Evolutionary conservation across 2,113 vertebrate genomes (phyloP), one percentile per base, ranked within the genome.

Genomic region (Bettongia penicillata): DNA sequence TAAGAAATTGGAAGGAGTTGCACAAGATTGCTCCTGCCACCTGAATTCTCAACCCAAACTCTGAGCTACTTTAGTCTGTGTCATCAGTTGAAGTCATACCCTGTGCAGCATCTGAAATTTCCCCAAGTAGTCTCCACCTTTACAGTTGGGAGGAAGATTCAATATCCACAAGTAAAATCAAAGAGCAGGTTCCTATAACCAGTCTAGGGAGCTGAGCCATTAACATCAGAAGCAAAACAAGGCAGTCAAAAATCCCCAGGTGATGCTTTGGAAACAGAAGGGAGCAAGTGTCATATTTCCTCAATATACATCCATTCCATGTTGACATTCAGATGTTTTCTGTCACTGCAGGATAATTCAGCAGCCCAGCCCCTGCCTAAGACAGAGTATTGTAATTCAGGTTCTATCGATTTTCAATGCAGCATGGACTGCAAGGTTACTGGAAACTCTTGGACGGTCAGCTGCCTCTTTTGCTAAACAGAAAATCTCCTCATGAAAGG

Each of bases 361-460:
- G 89, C 94, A 97, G 92, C 68, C 92, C 16, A 95, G 61, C 57
- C 96, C 89, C 91, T 90, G 90, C 68, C 89, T 47, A 95, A 97
- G 95, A 93, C 43, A 96, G 93, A 0, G 53, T 91, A 0, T 53
- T 97, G 90, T 95, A 96, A 97, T 96, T 98, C 94, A 96, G 96
- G 25, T 98, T 96, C 93, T 92, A 97, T 91, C 96, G 97, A 97
- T 97, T 97, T 98, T 96, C 94, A 28, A 7, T 93, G 96, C 97
- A 68, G 93, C 47, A 94, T 0, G 19, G 48, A 94, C 9, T 0
- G 53, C 94, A 97, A 98, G 96, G 94, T 97, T 97, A 97, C 7
- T 94, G 92, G 94, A 97, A 98, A 98, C 91, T 96, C 97, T 95
- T 92, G 0, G 92, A 95, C 97, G 91, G 92, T 95, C 90, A 97